phyloP scores from a whole-genome alignment of 2,888 invertebrate genomes.

The Epirrhoe alternata region DNA sequence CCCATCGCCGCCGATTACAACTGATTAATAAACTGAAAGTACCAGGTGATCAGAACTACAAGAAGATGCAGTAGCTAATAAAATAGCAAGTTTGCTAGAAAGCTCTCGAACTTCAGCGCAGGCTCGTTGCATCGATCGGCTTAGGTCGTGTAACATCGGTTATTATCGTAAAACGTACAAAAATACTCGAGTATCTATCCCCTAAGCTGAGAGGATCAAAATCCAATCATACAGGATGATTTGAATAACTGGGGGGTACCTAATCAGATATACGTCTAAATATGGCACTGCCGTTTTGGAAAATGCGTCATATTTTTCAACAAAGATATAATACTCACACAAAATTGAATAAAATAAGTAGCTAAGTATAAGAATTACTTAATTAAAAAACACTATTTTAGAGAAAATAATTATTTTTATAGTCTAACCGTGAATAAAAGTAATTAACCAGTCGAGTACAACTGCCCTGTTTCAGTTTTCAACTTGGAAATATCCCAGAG shows the following conservation, averaged over 20 bases:
- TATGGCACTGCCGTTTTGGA: no score
- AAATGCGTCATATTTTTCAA: no score
- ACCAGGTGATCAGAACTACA: background rate
- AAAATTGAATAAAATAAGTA: no score
- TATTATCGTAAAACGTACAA: background rate
- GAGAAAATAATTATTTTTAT: background rate
- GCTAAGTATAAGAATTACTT: no score
- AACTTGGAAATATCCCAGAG: constrained; percentile 2
- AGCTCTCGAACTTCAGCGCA: background rate
- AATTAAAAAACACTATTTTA: no score
- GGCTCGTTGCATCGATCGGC: background rate
- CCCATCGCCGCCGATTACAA: background rate
- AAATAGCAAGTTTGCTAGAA: background rate
- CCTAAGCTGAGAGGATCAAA: no score
- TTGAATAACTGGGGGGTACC: no score
- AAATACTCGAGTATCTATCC: no score
- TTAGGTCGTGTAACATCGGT: background rate
- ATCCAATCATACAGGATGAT: no score
- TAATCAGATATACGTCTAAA: no score
- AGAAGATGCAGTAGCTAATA: background rate
- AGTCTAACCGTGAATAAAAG: background rate
- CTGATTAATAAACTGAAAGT: background rate
- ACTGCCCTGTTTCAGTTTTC: background rate
- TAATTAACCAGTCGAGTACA: background rate
- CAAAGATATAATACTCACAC: no score